A percentile compares a stretch with the other conserved stretches of the same genome.
Conservation (phyloP, 2,888 invertebrate species). For the Rapana venosa region DNA sequence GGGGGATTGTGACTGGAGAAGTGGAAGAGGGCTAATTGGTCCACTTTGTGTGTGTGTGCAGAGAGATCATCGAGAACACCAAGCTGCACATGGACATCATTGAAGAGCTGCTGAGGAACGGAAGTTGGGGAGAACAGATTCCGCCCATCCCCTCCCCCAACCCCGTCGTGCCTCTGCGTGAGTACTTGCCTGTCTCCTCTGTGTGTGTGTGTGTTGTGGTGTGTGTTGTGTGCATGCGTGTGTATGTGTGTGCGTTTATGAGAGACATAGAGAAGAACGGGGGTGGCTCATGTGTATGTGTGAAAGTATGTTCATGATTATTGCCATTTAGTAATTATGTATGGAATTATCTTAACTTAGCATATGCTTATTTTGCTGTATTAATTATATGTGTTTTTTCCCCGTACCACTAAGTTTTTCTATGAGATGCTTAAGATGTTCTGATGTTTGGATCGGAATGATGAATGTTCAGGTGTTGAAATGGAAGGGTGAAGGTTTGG, state of each 20-base stretch:
- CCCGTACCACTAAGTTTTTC: too few species aligned
- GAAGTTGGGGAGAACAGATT: conserved; percentile 85
- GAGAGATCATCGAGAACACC: conserved; percentile 87
- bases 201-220: not conserved
- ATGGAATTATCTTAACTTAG: not conserved
- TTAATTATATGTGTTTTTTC: not conserved
- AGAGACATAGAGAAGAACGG: too few species aligned
- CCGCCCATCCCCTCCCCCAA: conserved; percentile 78
- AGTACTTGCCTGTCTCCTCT: conserved; percentile 24
- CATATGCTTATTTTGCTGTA: not conserved
- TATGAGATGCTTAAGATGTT: too few species aligned
- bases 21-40: too few species aligned
- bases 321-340: not conserved
- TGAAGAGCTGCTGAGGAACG: conserved; percentile 84
- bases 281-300: not conserved
- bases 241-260: not conserved
- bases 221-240: not conserved
- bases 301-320: not conserved
- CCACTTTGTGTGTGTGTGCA: conserved; percentile 75
- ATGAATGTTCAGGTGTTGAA: too few species aligned
- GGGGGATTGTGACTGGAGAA: too few species aligned
- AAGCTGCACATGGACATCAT: conserved; percentile 86
- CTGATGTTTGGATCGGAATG: too few species aligned
- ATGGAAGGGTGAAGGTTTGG: too few species aligned
- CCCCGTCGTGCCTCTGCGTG: conserved; percentile 45